These are phyloP conservation scores for Lordiphosa fenestrarum DNA, from an alignment of 2,888 invertebrate genomes.

Conservation along the genomic window DNA sequence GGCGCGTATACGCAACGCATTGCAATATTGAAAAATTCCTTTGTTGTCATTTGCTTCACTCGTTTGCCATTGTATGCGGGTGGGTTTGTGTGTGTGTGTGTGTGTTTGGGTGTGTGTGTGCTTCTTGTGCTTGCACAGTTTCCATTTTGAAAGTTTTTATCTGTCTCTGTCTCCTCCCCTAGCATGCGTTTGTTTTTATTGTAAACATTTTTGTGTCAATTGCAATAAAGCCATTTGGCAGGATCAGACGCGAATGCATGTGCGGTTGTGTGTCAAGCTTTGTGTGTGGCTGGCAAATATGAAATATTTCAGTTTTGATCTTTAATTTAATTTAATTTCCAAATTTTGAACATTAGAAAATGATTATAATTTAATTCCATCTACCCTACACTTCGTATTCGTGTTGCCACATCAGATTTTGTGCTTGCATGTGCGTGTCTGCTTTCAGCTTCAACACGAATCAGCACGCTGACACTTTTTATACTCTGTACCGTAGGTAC, in stretches of 20 bases:
- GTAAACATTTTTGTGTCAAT: slow-evolving; percentile 48
- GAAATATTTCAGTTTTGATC: slow-evolving; percentile 2
- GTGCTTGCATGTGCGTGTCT: too few species aligned
- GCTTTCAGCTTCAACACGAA: too few species aligned
- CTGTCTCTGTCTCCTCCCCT: slow-evolving; percentile 14
- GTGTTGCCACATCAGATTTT: too few species aligned
- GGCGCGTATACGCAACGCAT: slow-evolving; percentile 61
- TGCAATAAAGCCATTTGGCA: slow-evolving; percentile 57
- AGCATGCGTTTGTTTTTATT: slow-evolving; percentile 37
- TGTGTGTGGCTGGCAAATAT: slow-evolving; percentile 6
- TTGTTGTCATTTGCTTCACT: slow-evolving; percentile 52
- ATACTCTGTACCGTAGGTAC: too few species aligned
- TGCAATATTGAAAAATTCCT: slow-evolving; percentile 72
- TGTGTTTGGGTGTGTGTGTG: neutral
- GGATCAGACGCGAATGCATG: slow-evolving; percentile 17
- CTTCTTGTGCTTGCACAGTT: slow-evolving; percentile 23
- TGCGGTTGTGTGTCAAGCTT: slow-evolving; percentile 3
- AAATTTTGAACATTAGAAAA: too few species aligned
- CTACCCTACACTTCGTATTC: too few species aligned
- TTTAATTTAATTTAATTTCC: too few species aligned
- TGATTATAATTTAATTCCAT: too few species aligned
- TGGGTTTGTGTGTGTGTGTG: neutral
- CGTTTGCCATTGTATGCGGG: slow-evolving; percentile 1
- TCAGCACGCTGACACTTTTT: too few species aligned
- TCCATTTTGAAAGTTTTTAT: slow-evolving; percentile 13